phyloP scores from a whole-genome alignment of 1,140 invertebrate species.

The Carcinoscorpius rotundicauda region DNA sequence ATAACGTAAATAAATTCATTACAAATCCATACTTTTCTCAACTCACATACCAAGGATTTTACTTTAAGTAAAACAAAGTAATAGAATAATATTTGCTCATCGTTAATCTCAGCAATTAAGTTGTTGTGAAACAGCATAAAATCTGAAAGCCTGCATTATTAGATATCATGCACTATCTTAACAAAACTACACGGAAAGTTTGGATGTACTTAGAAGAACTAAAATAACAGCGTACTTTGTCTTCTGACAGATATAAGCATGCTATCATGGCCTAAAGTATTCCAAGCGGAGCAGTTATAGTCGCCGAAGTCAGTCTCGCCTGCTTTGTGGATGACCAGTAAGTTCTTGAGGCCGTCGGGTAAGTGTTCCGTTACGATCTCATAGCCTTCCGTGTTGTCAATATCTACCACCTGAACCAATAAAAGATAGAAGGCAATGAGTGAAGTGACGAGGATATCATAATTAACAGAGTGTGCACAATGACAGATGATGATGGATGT shows the following conservation, averaged over 20 bases:
- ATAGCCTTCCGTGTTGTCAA: slow-evolving; percentile 26
- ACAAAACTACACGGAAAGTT: not conserved
- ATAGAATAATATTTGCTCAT: too few relatives aligned
- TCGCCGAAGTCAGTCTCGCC: slow-evolving; percentile 71
- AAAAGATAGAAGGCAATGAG: not conserved
- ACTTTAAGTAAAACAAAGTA: too few relatives aligned
- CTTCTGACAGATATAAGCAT: slow-evolving; percentile 68
- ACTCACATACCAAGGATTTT: too few relatives aligned
- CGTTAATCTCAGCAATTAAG: too few relatives aligned
- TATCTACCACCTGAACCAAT: slow-evolving; percentile 18
- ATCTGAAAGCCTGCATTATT: too few relatives aligned
- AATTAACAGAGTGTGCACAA: not conserved
- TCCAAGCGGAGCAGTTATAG: slow-evolving; percentile 88
- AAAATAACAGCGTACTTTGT: slow-evolving; percentile 64
- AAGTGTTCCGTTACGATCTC: slow-evolving; percentile 42
- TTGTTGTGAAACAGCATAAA: too few relatives aligned
- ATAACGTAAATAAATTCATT: too few relatives aligned
- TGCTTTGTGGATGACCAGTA: slow-evolving; percentile 68
- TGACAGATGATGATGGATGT: too few relatives aligned
- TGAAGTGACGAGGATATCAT: not conserved
- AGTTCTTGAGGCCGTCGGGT: slow-evolving; percentile 50
- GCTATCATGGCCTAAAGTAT: slow-evolving; percentile 73
- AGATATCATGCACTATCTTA: too few relatives aligned
- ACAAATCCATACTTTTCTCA: too few relatives aligned
- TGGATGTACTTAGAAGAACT: not conserved